Base-by-base conservation (phyloP, 2,888 invertebrate species). In the Ophion obscuratus region DNA sequence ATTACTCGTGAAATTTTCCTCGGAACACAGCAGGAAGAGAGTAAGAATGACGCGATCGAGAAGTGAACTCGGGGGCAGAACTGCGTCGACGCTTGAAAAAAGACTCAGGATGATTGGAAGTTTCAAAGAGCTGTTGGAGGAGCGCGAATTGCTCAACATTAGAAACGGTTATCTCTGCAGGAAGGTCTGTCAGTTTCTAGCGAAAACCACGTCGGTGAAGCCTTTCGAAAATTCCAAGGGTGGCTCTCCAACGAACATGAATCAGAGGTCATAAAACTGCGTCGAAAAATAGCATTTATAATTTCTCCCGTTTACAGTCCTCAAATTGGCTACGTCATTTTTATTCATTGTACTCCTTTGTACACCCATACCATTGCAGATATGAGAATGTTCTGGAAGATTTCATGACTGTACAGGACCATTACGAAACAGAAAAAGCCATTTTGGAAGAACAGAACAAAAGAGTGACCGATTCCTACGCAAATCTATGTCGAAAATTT, bases 111-210 rank as follows among this genome's bases (percentile, higher is more conserved):
- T 86, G 7, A 85, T 90, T 0, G 67, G 47, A 2, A 83, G 61
- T 27, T 36, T 89, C 5, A 85, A 87, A 66, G 81, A 87, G 62
- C 66, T 89, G 11, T n/a, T 31, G 17, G 47, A 70, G 2, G 88
- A 90, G 17, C 66, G 79, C 2, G 87, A 78, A 64, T 36, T 74
- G 1, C 44, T 89, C 0, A 74, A 71, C 57, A 57, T 86, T 17
- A 87, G 83, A 53, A 91, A 90, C 73, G 88, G 81, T 61, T 90
- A 88, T 84, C 86, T 91, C 4, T 89, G 89, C 27, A 89, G 85
- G 71, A 86, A 89, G 36, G 89, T 88, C 62, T 83, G 85, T 24
- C 82, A 88, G 9, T 74, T 66, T 59, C 71, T 89, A 3, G 77
- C 85, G 3, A 89, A 87, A 74, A 81, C 83, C 0, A 80, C 86